Conservation (phyloP, 2,888 invertebrate species). For the Chesias legatella region DNA sequence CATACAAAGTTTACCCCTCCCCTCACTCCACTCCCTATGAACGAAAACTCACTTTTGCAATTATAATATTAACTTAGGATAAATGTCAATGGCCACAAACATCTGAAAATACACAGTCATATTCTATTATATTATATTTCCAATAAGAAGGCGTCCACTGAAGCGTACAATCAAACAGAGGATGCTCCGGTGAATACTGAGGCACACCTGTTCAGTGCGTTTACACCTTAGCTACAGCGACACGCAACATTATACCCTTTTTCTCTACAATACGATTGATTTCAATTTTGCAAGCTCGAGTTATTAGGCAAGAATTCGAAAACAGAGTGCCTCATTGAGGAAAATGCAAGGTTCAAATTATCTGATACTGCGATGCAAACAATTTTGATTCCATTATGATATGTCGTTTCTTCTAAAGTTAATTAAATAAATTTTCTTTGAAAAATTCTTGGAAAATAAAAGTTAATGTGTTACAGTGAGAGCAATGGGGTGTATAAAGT, state of each 20-base stretch:
- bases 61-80: too few relatives aligned
- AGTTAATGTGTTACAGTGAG: too few relatives aligned
- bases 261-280: slow-evolving; percentile 9
- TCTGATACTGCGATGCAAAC: slow-evolving; percentile 18
- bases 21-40: too few relatives aligned
- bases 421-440: not conserved
- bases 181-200: slow-evolving; percentile 19
- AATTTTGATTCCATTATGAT: not conserved
- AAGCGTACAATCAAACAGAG: slow-evolving; percentile 20
- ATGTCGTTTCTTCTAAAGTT: too few relatives aligned
- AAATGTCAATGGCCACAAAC: too few relatives aligned
- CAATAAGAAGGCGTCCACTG: slow-evolving; percentile 23
- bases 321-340: slow-evolving; percentile 12
- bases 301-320: slow-evolving; percentile 16
- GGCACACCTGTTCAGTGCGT: slow-evolving; percentile 26
- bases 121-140: slow-evolving; percentile 22
- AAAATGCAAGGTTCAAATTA: slow-evolving; percentile 17
- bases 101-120: too few relatives aligned
- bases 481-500: too few relatives aligned
- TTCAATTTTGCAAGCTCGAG: slow-evolving; percentile 8
- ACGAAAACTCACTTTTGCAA: too few relatives aligned
- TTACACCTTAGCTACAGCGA: slow-evolving; percentile 11
- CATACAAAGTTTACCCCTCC: too few relatives aligned
- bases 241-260: slow-evolving; percentile 16
- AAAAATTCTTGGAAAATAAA: too few relatives aligned